Conservation (phyloP, 2,888 invertebrate species). For the Caenorhabditis sinica region DNA sequence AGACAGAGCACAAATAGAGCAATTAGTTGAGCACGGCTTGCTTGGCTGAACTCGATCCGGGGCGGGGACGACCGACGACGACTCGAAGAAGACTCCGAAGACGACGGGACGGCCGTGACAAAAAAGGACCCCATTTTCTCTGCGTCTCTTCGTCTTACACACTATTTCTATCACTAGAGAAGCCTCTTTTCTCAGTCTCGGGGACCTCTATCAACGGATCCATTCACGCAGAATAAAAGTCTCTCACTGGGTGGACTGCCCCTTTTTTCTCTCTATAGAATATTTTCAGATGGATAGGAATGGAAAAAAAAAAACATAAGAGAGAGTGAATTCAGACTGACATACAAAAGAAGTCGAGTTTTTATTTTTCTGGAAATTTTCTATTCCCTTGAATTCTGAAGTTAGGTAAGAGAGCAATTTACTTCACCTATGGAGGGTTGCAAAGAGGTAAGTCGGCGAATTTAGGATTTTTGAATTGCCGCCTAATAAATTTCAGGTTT, state of each 20-base stretch:
- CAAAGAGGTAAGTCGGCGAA: no score
- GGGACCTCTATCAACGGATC: constrained; percentile 40
- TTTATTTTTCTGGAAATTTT: constrained; percentile 7
- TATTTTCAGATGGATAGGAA: constrained; percentile 5
- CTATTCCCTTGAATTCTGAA: neutral
- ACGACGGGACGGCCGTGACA: constrained; percentile 16
- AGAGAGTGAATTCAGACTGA: constrained; percentile 9
- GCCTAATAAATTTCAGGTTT: neutral
- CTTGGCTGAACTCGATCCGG: constrained; percentile 59
- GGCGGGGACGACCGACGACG: neutral
- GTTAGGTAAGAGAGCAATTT: neutral
- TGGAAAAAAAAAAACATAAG: neutral
- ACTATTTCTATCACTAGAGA: neutral
- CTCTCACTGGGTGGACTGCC: neutral
- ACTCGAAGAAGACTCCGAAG: no score
- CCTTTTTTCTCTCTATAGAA: constrained; percentile 22
- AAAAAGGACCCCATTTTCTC: constrained; percentile 1
- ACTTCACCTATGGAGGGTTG: no score
- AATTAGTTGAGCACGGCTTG: constrained; percentile 57
- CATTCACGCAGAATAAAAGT: constrained; percentile 57
- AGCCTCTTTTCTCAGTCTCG: constrained; percentile 16
- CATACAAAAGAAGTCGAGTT: neutral
- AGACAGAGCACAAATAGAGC: constrained; percentile 59
- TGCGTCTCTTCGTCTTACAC: constrained; percentile 10
- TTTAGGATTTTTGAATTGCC: neutral